These are phyloP conservation scores for Drosophila mettleri DNA, from an alignment of 2,888 invertebrate species.

Conservation along the genomic window DNA sequence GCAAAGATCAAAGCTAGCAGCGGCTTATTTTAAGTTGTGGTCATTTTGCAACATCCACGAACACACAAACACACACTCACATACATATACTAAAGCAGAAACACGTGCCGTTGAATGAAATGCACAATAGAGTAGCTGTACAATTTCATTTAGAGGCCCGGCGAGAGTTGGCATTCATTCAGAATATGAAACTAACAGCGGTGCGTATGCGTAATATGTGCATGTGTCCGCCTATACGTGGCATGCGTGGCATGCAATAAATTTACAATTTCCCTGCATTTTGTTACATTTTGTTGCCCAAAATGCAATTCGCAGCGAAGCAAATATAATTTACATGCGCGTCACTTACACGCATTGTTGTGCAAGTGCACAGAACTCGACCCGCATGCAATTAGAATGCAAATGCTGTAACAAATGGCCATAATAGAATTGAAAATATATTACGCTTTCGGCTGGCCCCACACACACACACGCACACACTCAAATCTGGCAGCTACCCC, in stretches of 20 bases:
- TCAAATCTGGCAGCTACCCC: conserved; percentile 10
- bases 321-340: conserved; percentile 74
- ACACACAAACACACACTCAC: not conserved
- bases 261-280: conserved; percentile 67
- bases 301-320: conserved; percentile 41
- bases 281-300: conserved; percentile 27
- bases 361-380: conserved; percentile 22
- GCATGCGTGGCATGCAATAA: conserved; percentile 57
- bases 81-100: conserved; percentile 9
- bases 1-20: conserved; percentile 37
- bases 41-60: conserved; percentile 20
- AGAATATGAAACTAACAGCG: conserved; percentile 76
- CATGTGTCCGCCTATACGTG: not conserved
- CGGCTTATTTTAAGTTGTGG: conserved; percentile 35
- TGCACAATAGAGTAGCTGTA: conserved; percentile 60
- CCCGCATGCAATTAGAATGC: conserved; percentile 39
- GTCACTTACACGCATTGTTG: conserved; percentile 60
- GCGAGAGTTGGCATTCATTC: conserved; percentile 44
- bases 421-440: conserved; percentile 38
- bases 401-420: conserved; percentile 37
- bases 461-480: not conserved
- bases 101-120: conserved; percentile 41
- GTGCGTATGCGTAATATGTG: conserved; percentile 72
- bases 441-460: conserved; percentile 15
- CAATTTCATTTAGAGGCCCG: conserved; percentile 51